Evolutionary conservation across 2,888 invertebrate genomes (phyloP).

Genomic region (Argyra leucocephala): DNA sequence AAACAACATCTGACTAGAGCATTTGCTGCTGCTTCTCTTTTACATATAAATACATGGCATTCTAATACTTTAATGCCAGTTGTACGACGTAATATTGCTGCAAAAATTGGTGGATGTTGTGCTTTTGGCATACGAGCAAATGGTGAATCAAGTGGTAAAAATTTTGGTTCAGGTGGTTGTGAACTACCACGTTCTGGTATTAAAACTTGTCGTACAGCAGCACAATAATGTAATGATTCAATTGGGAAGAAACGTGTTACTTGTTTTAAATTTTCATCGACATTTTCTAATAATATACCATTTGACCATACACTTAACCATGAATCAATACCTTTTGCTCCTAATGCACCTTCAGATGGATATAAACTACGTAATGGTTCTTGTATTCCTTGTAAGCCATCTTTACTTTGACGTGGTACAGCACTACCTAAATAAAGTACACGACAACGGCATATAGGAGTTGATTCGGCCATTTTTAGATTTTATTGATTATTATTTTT

Average conservation of each 20-base stretch:
- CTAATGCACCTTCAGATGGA: conserved; percentile 83
- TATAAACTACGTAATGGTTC: conserved; percentile 93
- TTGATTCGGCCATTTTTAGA: conserved; percentile 58
- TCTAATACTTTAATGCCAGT: conserved; percentile 96
- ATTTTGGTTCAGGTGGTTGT: conserved; percentile 68
- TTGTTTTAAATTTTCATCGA: conserved; percentile 88
- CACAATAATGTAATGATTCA: conserved; percentile 89
- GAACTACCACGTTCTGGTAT: conserved; percentile 55
- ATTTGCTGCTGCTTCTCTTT: conserved; percentile 92
- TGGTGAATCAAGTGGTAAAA: conserved; percentile 90
- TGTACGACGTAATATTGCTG: conserved; percentile 89
- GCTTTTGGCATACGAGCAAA: conserved; percentile 87
- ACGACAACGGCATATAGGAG: conserved; percentile 91
- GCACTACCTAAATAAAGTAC: conserved; percentile 94
- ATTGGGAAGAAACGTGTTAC: conserved; percentile 94
- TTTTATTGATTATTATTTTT: conserved; percentile 1
- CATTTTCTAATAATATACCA: conserved; percentile 88
- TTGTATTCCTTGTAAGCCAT: conserved; percentile 94
- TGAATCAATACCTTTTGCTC: conserved; percentile 84
- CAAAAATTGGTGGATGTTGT: conserved; percentile 91
- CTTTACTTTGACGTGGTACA: conserved; percentile 94
- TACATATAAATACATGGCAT: conserved; percentile 97
- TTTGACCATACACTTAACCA: conserved; percentile 97
- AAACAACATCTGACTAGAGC: conserved; percentile 95
- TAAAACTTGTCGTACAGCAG: conserved; percentile 80